Evolutionary conservation across 2,888 invertebrate genomes (phyloP).

Genomic region (Eumerus sabulonum): DNA sequence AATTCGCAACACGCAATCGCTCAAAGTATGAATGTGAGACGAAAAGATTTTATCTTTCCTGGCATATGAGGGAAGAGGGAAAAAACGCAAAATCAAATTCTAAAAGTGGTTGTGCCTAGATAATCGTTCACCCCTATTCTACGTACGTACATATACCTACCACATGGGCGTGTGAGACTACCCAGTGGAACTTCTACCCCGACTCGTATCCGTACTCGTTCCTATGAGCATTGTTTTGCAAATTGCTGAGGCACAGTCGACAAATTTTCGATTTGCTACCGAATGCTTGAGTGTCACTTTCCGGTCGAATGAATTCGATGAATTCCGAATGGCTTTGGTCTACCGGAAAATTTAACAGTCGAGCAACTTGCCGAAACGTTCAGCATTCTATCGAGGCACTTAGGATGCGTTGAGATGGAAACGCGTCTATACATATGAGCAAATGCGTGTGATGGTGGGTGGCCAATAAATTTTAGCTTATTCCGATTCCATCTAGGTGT

Average conservation of each 20-base stretch:
- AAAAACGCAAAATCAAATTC: conserved; percentile 11
- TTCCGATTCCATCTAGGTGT: background rate
- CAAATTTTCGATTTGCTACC: conserved; percentile 54
- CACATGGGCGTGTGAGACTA: too few relatives aligned
- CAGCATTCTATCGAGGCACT: conserved; percentile 34
- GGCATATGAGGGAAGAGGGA: background rate
- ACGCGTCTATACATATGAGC: conserved; percentile 5
- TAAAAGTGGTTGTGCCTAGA: conserved; percentile 4
- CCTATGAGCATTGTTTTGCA: conserved; percentile 49
- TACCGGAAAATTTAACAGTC: conserved; percentile 60
- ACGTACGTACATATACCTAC: background rate
- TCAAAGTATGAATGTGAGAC: too few relatives aligned
- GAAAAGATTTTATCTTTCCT: conserved; percentile 5
- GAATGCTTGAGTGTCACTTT: conserved; percentile 33
- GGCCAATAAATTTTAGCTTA: background rate
- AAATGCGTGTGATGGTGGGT: too few relatives aligned
- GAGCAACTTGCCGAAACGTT: conserved; percentile 47
- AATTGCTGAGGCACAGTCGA: conserved; percentile 48
- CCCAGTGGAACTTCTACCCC: too few relatives aligned
- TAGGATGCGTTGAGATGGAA: conserved; percentile 50
- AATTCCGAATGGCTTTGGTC: conserved; percentile 53
- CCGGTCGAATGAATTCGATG: conserved; percentile 50
- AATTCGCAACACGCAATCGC: too few relatives aligned
- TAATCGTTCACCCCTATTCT: conserved; percentile 31
- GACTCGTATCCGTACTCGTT: too few relatives aligned